These are phyloP conservation scores for Thyatira batis DNA, from an alignment of 2,888 invertebrate species.

Conservation along the genomic window DNA sequence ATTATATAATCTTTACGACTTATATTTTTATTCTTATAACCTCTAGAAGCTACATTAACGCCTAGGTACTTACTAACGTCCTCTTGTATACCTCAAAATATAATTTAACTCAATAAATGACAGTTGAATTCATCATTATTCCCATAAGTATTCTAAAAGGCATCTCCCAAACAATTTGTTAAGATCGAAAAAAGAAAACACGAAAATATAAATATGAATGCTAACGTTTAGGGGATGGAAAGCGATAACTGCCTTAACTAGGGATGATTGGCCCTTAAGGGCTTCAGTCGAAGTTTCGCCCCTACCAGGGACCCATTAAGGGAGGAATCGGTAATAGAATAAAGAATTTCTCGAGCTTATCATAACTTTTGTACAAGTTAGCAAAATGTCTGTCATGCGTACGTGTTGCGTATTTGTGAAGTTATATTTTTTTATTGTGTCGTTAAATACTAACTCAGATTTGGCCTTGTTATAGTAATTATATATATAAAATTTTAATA, in stretches of 20 bases:
- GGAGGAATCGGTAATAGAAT: conserved; percentile 41
- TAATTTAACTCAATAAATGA: no score
- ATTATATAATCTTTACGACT: no score
- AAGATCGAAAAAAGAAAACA: conserved; percentile 20
- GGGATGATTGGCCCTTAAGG: conserved; percentile 38
- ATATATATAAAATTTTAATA: no score
- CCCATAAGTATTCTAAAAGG: no score
- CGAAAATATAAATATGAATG: conserved; percentile 21
- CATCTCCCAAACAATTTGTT: background rate
- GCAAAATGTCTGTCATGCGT: conserved; percentile 3
- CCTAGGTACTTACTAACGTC: no score
- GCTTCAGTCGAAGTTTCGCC: conserved; percentile 24
- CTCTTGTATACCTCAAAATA: no score
- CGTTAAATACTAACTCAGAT: no score
- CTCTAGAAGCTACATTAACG: no score
- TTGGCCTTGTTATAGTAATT: background rate
- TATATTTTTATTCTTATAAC: no score
- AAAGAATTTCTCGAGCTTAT: conserved; percentile 31
- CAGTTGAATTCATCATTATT: no score
- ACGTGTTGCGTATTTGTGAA: background rate
- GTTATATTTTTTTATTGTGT: background rate
- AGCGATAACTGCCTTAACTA: conserved; percentile 42
- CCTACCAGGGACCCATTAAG: conserved; percentile 33
- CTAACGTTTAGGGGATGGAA: conserved; percentile 33
- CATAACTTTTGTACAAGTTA: conserved; percentile 23